Percentiles rank a stretch among this genome's conserved stretches.
Conservation (phyloP, 2,797 vertebrate species). For the Manis pentadactyla region DNA sequence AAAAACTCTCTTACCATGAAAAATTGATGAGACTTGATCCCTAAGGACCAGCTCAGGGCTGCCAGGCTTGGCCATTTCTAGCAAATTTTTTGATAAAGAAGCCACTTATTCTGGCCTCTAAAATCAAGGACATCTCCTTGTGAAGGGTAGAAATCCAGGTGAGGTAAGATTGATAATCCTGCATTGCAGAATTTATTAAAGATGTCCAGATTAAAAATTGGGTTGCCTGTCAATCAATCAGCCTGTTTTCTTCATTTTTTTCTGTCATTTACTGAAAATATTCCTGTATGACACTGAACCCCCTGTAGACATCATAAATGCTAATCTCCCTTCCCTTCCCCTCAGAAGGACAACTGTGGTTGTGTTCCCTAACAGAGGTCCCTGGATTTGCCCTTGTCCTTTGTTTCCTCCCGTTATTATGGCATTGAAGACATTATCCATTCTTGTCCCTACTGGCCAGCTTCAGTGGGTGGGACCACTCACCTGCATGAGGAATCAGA, state of each 20-base stretch:
- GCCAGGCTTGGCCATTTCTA: not conserved
- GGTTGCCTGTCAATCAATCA: slow-evolving; percentile 74
- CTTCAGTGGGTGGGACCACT: not conserved
- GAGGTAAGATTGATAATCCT: slow-evolving; percentile 72
- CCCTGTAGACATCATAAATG: slow-evolving; percentile 18
- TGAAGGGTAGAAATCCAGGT: slow-evolving; percentile 68
- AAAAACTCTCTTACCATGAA: not conserved
- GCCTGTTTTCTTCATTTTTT: slow-evolving; percentile 52
- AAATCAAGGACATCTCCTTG: slow-evolving; percentile 66
- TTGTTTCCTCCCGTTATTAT: not conserved
- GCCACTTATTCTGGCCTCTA: not conserved
- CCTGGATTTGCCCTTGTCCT: slow-evolving; percentile 50
- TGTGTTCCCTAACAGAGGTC: not conserved
- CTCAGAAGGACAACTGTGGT: slow-evolving; percentile 33
- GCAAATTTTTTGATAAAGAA: slow-evolving; percentile 45
- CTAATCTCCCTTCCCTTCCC: not conserved
- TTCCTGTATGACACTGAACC: not conserved
- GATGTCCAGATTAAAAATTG: slow-evolving; percentile 79
- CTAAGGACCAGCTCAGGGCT: not conserved
- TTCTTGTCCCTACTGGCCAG: not conserved
- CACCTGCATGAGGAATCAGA: not conserved
- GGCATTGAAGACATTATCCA: not conserved
- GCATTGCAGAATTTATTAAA: slow-evolving; percentile 74
- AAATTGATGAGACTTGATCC: slow-evolving; percentile 4
- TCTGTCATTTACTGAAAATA: slow-evolving; percentile 64